Evolutionary conservation across 2,113 vertebrate species (phyloP), one percentile per base, ranked within the genome.

Genomic region (Epinephelus moara): DNA sequence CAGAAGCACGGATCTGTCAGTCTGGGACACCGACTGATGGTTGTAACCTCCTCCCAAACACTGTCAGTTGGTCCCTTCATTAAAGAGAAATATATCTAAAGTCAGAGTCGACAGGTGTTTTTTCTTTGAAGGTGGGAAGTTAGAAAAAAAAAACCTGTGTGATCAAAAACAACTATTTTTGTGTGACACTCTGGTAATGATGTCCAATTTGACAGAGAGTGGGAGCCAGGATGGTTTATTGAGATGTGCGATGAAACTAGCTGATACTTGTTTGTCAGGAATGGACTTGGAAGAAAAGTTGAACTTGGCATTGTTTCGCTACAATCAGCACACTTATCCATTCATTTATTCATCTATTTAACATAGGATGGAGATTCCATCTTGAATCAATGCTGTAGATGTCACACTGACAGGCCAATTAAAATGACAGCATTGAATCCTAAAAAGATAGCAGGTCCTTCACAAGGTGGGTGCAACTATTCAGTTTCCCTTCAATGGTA

Each of bases 21-120:
- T 78, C 42, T 64, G 74, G 23, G 68, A 71, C 76, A 53, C n/a
- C 21, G 6, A 57, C 70, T 87, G 84, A 87, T 83, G 74, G 69
- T 25, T 75, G 82, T 70, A 83, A 83, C 90, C 86, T 88, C 79
- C 52, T 77, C 71, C 23, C 56, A 53, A 69, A 89, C 82, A 82
- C n/a, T 50, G 62, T 73, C 85, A 78, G 60, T 12, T 30, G 78
- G 61, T 78, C 74, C 27, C 6, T 74, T 84, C 72, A 87, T 88
- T 86, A 79, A 78, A 85, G 23, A 2, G 25, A 71, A 77, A 85
- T 52, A 37, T 56, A 64, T n/a, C 47, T 63, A 1, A 5, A 59
- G 23, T 78, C 61, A 59, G 59, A 61, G 23, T 3, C 14, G 59
- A 68, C 33, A 45, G 25, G 42, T 78, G 61, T 61, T 60, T n/a